These are phyloP conservation scores for Sylvilagus floridanus DNA, from an alignment of 2,797 vertebrate species.

Conservation along the genomic window DNA sequence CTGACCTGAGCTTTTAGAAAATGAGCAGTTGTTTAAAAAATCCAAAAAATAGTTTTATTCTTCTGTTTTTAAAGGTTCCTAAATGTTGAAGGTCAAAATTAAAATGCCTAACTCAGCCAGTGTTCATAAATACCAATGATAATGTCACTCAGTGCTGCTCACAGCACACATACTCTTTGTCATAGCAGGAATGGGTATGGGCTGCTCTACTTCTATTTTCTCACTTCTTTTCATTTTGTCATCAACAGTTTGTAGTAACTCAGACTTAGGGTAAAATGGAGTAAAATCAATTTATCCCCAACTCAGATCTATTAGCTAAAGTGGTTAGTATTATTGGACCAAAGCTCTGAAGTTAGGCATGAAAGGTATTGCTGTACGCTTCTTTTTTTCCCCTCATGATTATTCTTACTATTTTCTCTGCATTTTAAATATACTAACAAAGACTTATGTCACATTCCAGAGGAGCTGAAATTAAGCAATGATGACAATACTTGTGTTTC, in stretches of 20 bases:
- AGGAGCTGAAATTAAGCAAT: not conserved
- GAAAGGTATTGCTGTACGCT: not conserved
- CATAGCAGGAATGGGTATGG: not conserved
- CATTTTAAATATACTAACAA: not conserved
- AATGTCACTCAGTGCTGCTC: not conserved
- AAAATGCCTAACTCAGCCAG: not conserved
- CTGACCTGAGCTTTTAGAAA: not conserved
- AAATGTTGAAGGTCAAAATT: not conserved
- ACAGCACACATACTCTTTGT: not conserved
- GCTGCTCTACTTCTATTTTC: not conserved
- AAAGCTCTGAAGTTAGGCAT: not conserved
- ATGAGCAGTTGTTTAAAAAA: not conserved
- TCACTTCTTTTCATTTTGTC: conserved; percentile 5
- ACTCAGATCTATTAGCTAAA: not conserved
- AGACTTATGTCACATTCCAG: not conserved
- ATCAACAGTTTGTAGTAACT: not conserved
- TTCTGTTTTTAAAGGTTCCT: conserved; percentile 34
- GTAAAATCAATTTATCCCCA: not conserved
- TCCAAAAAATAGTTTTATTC: not conserved
- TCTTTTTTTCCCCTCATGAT: not conserved
- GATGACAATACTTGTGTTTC: not conserved
- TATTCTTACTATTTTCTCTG: not conserved
- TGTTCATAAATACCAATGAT: not conserved
- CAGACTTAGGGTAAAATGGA: not conserved
- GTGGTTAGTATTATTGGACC: not conserved